Conservation (phyloP, 2,797 vertebrate genomes). For the Lepilemur septentrionalis region DNA sequence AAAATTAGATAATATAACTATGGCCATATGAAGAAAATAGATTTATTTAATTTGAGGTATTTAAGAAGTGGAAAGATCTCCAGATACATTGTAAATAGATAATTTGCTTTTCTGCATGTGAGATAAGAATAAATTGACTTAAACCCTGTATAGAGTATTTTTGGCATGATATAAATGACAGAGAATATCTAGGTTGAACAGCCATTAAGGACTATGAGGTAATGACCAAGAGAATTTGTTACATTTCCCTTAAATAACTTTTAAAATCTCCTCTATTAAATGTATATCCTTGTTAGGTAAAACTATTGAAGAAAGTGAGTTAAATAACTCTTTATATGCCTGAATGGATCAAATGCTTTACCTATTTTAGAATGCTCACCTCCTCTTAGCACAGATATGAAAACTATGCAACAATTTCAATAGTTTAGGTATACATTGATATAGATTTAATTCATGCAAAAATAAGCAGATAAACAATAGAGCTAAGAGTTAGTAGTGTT, state of each 20-base stretch:
- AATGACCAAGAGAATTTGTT: not conserved
- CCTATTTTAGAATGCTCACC: not conserved
- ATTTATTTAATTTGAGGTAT: not conserved
- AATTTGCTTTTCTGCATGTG: not conserved
- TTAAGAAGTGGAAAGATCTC: not conserved
- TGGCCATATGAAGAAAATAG: not conserved
- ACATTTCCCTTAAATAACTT: not conserved
- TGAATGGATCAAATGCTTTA: not conserved
- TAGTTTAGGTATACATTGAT: not conserved
- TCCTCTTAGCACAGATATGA: not conserved
- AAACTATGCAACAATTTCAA: not conserved
- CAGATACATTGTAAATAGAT: not conserved
- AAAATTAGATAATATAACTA: not conserved
- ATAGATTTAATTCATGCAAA: not conserved
- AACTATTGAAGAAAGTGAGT: not conserved
- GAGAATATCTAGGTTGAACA: not conserved
- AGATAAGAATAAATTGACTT: not conserved
- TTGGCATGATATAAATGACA: not conserved
- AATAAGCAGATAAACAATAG: not conserved
- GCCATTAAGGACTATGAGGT: not conserved
- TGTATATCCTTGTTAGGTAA: not conserved
- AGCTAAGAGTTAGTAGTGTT: not conserved
- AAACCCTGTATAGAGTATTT: not conserved
- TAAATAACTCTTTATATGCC: not conserved
- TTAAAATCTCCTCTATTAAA: not conserved